Conservation (phyloP, 2,888 invertebrate species). For the Lithodes maja region DNA sequence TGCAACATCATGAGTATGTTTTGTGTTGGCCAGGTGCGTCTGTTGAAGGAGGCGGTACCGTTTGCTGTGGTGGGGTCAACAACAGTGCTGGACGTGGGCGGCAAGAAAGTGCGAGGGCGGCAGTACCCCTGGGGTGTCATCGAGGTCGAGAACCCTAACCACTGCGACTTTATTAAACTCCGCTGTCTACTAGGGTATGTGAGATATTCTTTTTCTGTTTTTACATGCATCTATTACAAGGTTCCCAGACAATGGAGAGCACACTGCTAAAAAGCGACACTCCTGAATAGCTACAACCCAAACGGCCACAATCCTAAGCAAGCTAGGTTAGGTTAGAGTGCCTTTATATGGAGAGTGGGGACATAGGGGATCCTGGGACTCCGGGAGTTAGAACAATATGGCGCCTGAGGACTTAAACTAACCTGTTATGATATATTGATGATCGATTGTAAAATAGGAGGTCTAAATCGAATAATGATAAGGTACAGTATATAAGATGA, state of each 20-base stretch:
- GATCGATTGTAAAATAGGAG: too few species aligned
- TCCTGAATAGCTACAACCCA: too few species aligned
- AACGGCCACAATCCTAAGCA: too few species aligned
- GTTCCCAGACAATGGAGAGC: neutral
- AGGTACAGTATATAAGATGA: too few species aligned
- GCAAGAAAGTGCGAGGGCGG: constrained; percentile 93
- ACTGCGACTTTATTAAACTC: constrained; percentile 98
- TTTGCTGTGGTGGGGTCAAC: constrained; percentile 99
- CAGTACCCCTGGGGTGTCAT: constrained; percentile 99
- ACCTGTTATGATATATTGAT: too few species aligned
- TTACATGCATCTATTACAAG: neutral
- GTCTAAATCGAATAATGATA: too few species aligned
- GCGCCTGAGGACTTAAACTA: too few species aligned
- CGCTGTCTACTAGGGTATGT: constrained; percentile 75
- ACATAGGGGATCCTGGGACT: too few species aligned
- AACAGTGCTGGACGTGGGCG: constrained; percentile 91
- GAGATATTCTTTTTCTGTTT: neutral
- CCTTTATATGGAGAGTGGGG: too few species aligned
- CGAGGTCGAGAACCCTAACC: constrained; percentile 98
- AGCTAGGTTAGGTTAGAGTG: too few species aligned
- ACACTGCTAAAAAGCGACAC: too few species aligned
- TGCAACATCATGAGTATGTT: neutral
- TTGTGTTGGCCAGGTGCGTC: constrained; percentile 80
- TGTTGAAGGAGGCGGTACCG: constrained; percentile 94
- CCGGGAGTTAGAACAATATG: too few species aligned